Base-by-base conservation (phyloP, 2,113 vertebrate genomes). In the Entomyzon cyanotis region DNA sequence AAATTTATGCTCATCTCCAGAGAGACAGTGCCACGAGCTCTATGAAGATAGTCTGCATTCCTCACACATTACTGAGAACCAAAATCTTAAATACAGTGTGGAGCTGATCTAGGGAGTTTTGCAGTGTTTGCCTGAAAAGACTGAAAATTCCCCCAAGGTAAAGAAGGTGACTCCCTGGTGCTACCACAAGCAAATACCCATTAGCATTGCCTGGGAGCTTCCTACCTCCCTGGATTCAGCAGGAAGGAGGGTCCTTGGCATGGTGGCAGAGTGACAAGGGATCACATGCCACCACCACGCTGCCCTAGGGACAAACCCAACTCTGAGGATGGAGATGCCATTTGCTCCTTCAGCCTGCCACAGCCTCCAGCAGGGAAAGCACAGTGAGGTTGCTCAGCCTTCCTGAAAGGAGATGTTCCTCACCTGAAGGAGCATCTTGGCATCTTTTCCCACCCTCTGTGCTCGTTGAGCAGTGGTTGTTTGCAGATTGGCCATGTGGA, bases 401-500 rank as follows among this genome's bases (percentile, higher is more conserved):
- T 64, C 30, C 39, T 58, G 39, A 64, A 74, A 59, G 74, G 30
- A 74, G 12, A 39, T 9, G 11, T 58, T 47, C 30, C 30, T 53
- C 78, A 12, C 46, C 42, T 56, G 19, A 30, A 71, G 23, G 5
- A 75, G 30, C 47, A 9, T 33, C 28, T 47, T 37, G 44, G 8
- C 42, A n/a, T 14, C 44, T 68, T 84, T 63, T 14, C 35, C 13
- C 21, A 37, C 15, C 4, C 1, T 47, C 58, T 53, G 31, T 15
- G 20, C 44, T 21, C 14, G 28, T 4, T 28, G 73, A 74, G 39
- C 8, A 30, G 52, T 1, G 3, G 21, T 7, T 87, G 31, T 22
- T 64, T 3, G 0, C 59, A 70, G 80, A 5, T 87, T 42, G 71
- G 53, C 22, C 30, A 1, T 0, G 1, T n/a, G 11, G 17, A 77